Conservation (phyloP, 2,113 vertebrate species). For the Cynocephalus volans region DNA sequence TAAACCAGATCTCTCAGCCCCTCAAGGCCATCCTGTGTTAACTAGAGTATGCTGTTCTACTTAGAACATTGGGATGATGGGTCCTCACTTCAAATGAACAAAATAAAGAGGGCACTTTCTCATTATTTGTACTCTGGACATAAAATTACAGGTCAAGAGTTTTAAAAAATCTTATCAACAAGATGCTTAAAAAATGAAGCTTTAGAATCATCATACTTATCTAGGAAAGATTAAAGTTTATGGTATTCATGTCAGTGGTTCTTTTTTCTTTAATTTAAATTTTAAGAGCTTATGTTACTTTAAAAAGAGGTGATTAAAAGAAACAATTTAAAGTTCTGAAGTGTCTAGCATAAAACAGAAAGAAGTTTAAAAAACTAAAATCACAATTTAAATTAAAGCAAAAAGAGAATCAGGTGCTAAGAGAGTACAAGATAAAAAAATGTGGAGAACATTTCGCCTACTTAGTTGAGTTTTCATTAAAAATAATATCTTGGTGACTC, state of each 20-base stretch:
- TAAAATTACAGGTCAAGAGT: background rate
- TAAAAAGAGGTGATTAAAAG: constrained; percentile 42
- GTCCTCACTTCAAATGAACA: constrained; percentile 34
- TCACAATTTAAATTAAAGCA: constrained; percentile 27
- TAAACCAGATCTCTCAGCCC: background rate
- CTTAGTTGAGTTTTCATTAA: constrained; percentile 33
- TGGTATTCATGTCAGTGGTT: background rate
- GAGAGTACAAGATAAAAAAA: constrained; percentile 46
- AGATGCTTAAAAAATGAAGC: constrained; percentile 17
- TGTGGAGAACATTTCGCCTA: background rate
- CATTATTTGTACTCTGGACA: constrained; percentile 14
- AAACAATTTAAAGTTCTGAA: background rate
- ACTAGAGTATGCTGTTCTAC: background rate
- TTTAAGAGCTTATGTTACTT: constrained; percentile 29
- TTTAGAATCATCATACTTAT: background rate
- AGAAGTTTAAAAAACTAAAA: background rate
- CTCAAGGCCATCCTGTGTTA: background rate
- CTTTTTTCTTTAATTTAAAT: constrained; percentile 45
- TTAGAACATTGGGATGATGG: background rate
- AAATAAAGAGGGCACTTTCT: constrained; percentile 14
- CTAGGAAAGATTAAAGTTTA: constrained; percentile 46
- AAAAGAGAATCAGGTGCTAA: constrained; percentile 2
- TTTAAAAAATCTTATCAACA: constrained; percentile 11
- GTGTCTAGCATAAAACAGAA: background rate
- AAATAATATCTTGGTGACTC: background rate